Percentiles rank a stretch among this genome's conserved stretches.
Evolutionary conservation across 2,113 vertebrate genomes (phyloP).

Genomic region (Scopus umbretta): DNA sequence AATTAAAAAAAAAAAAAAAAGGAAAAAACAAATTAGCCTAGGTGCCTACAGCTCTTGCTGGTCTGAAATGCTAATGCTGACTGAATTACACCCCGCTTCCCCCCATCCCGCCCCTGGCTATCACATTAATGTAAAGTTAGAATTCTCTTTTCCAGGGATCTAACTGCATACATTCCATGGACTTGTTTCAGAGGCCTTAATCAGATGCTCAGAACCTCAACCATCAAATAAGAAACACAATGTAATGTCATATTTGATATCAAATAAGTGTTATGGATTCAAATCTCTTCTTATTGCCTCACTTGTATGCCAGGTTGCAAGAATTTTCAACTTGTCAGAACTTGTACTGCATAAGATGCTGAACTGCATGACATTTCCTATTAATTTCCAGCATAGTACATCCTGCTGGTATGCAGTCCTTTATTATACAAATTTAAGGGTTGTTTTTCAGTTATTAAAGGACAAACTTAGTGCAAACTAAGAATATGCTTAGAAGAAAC

Average conservation of each 20-base stretch:
- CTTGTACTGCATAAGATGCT: background rate
- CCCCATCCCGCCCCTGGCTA: rapidly evolving
- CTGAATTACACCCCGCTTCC: background rate
- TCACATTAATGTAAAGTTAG: background rate
- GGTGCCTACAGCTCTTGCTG: background rate
- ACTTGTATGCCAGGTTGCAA: background rate
- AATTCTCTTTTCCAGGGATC: background rate
- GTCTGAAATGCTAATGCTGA: background rate
- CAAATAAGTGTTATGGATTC: background rate
- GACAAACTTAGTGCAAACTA: background rate
- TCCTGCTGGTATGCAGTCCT: background rate
- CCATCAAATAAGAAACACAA: background rate
- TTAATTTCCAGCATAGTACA: background rate
- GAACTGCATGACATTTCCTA: background rate
- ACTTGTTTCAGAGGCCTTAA: background rate
- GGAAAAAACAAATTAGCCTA: background rate
- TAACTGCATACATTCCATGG: background rate
- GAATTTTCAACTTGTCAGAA: background rate
- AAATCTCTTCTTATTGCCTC: background rate
- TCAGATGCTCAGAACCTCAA: background rate
- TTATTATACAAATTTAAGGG: background rate
- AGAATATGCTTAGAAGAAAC: background rate
- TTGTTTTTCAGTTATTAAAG: conserved; percentile 11
- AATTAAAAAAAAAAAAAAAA: background rate
- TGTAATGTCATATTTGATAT: background rate